Base-by-base conservation (phyloP, 2,797 vertebrate species). In the Pseudomugil gertrudae region DNA sequence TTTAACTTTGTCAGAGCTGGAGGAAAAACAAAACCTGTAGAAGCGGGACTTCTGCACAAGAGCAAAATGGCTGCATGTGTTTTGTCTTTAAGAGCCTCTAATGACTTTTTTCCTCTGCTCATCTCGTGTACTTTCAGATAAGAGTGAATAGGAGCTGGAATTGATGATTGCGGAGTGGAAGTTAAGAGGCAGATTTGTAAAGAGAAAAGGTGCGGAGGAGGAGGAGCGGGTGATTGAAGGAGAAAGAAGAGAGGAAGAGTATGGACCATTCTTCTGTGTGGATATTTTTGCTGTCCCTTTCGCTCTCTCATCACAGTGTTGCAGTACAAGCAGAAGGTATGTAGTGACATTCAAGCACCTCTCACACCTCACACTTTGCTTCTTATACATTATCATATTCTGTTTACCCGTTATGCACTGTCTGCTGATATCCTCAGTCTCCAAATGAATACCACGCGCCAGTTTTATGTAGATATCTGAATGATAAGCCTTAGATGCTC, bases 301-400 rank as follows among this genome's bases (percentile, higher is more conserved):
- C 79, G 66, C 78, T 93, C 56, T 84, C 70, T 55, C 81, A 80
- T 80, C 85, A 83, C 60, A 84, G 74, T 24, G 75, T 83, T 66
- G 60, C 84, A 40, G 89, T 87, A 35, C 90, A 94, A 79, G 80
- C 87, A 76, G 94, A 95, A 93, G 93, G 94, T 95, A 90, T 72
- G 14, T 5, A 24, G 24, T 70, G 13, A 57, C 19, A 6, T 45
- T 60, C 32, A 52, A 56, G 19, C 56, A n/a, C n/a, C n/a, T n/a
- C n/a, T n/a, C n/a, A n/a, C n/a, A n/a, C n/a, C n/a, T n/a, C n/a
- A n/a, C n/a, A n/a, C n/a, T n/a, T n/a, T n/a, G n/a, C n/a, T n/a
- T n/a, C n/a, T n/a, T n/a, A n/a, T n/a, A n/a, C n/a, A n/a, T n/a
- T n/a, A 21, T 27, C 5, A 13, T 57, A 59, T 21, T 24, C 2